A percentile compares a stretch with the other conserved stretches of the same genome.
Conservation (phyloP, 2,797 vertebrate genomes). For the Pempheris klunzingeri region DNA sequence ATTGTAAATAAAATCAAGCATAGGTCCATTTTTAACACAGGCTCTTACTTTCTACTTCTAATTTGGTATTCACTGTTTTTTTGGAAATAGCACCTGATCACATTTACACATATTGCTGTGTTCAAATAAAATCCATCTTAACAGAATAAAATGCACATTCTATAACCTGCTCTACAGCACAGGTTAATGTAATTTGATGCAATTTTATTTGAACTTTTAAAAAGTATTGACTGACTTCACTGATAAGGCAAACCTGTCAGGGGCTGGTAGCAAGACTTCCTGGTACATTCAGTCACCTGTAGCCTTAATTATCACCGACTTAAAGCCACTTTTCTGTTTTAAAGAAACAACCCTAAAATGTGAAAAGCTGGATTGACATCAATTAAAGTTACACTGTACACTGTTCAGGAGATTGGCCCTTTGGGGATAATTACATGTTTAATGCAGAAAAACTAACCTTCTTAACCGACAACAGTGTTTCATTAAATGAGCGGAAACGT, state of each 20-base stretch:
- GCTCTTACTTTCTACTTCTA: background rate
- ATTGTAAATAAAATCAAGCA: background rate
- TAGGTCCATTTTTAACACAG: constrained; percentile 5
- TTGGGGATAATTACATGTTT: constrained; percentile 17
- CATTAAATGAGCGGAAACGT: constrained; percentile 13
- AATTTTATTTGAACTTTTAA: constrained; percentile 9
- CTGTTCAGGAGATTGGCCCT: constrained; percentile 3
- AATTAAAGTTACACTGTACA: constrained; percentile 25
- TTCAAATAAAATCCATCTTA: constrained; percentile 2
- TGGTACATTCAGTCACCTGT: constrained; percentile 45
- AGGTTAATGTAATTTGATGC: constrained; percentile 13
- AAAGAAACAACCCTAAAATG: constrained; percentile 13
- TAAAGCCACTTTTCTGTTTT: constrained; percentile 31
- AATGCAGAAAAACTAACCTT: constrained; percentile 11
- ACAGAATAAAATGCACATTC: constrained; percentile 23
- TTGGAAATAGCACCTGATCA: constrained; percentile 35
- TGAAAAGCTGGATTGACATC: constrained; percentile 31
- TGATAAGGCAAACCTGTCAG: constrained; percentile 51
- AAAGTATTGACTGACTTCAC: constrained; percentile 5
- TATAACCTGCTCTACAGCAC: constrained; percentile 1
- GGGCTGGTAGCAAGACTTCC: constrained; percentile 37
- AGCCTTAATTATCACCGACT: background rate
- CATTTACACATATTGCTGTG: constrained; percentile 23
- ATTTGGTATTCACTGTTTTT: constrained; percentile 22
- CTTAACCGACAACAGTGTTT: constrained; percentile 16